Base-by-base conservation (phyloP, 1,140 invertebrate species). In the Pentalonia nigronervosa region DNA sequence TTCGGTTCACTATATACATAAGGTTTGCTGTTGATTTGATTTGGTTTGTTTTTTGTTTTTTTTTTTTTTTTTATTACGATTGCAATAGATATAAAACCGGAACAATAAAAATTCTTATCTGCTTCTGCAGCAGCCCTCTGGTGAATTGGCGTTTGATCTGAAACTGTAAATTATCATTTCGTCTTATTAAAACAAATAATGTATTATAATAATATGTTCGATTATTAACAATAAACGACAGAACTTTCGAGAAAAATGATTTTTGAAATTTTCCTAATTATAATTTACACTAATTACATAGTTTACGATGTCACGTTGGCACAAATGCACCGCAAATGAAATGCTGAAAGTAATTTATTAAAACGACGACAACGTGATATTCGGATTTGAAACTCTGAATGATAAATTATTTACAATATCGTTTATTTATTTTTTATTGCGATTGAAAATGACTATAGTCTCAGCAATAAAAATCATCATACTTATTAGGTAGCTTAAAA, bases 71-170 rank as follows among this genome's bases (percentile, higher is more conserved):
- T 76, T 76, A 76, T 76, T 76, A 76, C 60, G 60, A n/a, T 20
- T 76, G n/a, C 60, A 76, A n/a, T 76, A 76, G 60, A 76, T 76
- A 76, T n/a, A 76, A 76, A n/a, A 76, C 11, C 60, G n/a, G n/a
- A 76, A 34, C 30, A 76, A 76, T 76, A 76, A 76, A 67, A 76
- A n/a, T 34, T n/a, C 60, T 76, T 76, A n/a, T 76, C 7, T 76
- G 1, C 4, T 17, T 76, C 14, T 34, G 30, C 41, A 41, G 41
- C 41, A 41, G 41, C 60, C n/a, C n/a, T 76, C 60, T 76, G 14
- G 60, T n/a, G 30, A n/a, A 76, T 76, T 76, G 30, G 60, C 17
- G n/a, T 76, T 76, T n/a, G 60, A n/a, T 76, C n/a, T 76, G n/a
- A 76, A 76, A 76, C n/a, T 14, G n/a, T 67, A 30, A 60, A 67